These are phyloP conservation scores for Carapus acus DNA, from an alignment of 2,797 vertebrate species.

Conservation along the genomic window DNA sequence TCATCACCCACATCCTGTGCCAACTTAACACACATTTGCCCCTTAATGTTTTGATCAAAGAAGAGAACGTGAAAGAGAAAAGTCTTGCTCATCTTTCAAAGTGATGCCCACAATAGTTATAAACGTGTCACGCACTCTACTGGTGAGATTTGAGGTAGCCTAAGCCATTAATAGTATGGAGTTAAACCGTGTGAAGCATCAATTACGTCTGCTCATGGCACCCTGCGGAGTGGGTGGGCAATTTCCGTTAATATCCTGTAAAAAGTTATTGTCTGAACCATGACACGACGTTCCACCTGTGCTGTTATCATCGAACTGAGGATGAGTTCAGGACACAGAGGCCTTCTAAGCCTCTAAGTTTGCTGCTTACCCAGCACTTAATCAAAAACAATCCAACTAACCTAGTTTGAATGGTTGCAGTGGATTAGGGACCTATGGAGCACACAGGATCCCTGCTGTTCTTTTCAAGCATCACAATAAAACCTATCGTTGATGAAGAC, in stretches of 20 bases:
- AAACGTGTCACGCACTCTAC: no score
- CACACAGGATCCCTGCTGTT: background rate
- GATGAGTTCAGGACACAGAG: conserved; percentile 17
- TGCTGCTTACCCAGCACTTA: no score
- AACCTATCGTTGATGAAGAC: background rate
- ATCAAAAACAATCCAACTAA: no score
- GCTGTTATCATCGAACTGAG: conserved; percentile 16
- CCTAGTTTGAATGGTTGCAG: no score
- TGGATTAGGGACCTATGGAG: background rate
- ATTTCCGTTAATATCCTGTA: conserved; percentile 52
- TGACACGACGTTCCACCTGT: conserved; percentile 19
- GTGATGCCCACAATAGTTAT: no score
- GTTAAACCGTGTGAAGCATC: conserved; percentile 24
- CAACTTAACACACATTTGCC: no score
- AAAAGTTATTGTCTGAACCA: conserved; percentile 57
- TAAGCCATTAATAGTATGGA: conserved; percentile 34
- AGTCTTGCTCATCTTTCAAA: no score
- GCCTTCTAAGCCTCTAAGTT: no score
- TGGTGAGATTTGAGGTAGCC: no score
- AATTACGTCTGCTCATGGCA: conserved; percentile 51
- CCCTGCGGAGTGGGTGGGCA: conserved; percentile 17
- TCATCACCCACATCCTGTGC: no score
- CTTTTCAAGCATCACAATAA: background rate
- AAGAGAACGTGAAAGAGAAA: no score
- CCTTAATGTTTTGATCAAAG: no score